Evolutionary conservation across 2,113 vertebrate species (phyloP).

Genomic region (Melanocharis versteri): DNA sequence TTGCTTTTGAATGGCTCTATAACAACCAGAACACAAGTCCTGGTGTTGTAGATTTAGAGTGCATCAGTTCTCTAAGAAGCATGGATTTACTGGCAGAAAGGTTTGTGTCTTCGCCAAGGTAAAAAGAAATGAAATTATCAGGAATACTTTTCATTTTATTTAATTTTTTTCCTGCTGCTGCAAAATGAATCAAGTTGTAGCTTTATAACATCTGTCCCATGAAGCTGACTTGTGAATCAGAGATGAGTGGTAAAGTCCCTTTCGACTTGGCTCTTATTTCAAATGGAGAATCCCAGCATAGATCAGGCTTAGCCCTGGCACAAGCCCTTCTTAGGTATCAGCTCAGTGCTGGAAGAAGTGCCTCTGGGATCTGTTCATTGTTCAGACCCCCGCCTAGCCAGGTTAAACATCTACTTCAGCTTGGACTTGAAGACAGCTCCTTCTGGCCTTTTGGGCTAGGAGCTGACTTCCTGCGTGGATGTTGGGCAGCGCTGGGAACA

Average conservation of each 20-base stretch:
- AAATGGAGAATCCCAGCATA: not conserved
- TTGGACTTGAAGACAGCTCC: not conserved
- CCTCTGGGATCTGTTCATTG: not conserved
- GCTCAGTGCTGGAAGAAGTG: not conserved
- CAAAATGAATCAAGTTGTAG: not conserved
- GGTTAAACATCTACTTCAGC: not conserved
- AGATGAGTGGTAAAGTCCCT: not conserved
- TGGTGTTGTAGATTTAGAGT: fast-evolving
- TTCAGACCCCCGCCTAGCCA: not conserved
- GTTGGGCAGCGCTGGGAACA: too few species aligned
- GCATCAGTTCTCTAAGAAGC: not conserved
- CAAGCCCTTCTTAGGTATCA: not conserved
- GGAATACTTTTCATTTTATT: not conserved
- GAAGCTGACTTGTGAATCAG: not conserved
- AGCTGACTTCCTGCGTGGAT: fast-evolving
- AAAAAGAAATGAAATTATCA: not conserved
- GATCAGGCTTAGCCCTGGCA: not conserved
- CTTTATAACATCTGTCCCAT: not conserved
- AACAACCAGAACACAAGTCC: not conserved
- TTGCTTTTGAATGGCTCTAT: not conserved
- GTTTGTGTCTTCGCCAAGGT: not conserved
- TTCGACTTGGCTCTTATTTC: not conserved
- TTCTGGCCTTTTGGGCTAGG: not conserved
- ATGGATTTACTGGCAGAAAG: not conserved
- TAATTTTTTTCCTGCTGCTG: not conserved